These are phyloP conservation scores for Oreochromis mossambicus DNA, from an alignment of 2,797 vertebrate genomes.

Conservation along the genomic window DNA sequence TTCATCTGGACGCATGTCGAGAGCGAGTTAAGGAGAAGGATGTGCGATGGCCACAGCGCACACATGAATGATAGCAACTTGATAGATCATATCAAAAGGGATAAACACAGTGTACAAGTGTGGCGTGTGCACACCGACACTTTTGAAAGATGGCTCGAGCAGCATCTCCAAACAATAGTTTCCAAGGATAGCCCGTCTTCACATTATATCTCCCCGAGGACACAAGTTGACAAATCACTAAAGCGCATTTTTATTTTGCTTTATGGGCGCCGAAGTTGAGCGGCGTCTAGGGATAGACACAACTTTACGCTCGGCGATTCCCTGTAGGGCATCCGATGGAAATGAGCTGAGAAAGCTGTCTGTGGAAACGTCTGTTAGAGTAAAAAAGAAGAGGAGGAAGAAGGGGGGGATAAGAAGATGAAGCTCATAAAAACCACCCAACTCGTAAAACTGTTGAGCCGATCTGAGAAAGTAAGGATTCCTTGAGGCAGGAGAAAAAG, in stretches of 20 bases:
- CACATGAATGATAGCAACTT: conserved; percentile 15
- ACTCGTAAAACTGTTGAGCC: conserved; percentile 62
- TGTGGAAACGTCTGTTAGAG: conserved; percentile 26
- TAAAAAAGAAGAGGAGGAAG: background rate
- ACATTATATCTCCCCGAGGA: conserved; percentile 48
- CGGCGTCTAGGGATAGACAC: conserved; percentile 40
- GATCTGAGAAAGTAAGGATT: conserved; percentile 37
- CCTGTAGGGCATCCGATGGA: conserved; percentile 60
- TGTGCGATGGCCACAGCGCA: background rate
- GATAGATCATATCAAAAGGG: conserved; percentile 19
- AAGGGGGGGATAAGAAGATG: conserved; percentile 29
- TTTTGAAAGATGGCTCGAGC: conserved; percentile 41
- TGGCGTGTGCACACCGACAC: background rate
- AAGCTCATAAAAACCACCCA: conserved; percentile 62
- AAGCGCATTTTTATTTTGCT: conserved; percentile 64
- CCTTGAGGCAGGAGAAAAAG: conserved; percentile 20
- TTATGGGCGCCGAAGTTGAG: conserved; percentile 62
- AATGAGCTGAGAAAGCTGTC: conserved; percentile 66
- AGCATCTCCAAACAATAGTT: conserved; percentile 42
- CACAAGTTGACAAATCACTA: conserved; percentile 72
- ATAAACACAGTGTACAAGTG: conserved; percentile 20
- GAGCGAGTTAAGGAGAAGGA: conserved; percentile 23
- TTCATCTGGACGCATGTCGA: conserved; percentile 29
- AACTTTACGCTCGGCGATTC: conserved; percentile 42
- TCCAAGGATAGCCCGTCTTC: conserved; percentile 56